Conservation (phyloP, 2,888 invertebrate species). For the Pandemis corylana region DNA sequence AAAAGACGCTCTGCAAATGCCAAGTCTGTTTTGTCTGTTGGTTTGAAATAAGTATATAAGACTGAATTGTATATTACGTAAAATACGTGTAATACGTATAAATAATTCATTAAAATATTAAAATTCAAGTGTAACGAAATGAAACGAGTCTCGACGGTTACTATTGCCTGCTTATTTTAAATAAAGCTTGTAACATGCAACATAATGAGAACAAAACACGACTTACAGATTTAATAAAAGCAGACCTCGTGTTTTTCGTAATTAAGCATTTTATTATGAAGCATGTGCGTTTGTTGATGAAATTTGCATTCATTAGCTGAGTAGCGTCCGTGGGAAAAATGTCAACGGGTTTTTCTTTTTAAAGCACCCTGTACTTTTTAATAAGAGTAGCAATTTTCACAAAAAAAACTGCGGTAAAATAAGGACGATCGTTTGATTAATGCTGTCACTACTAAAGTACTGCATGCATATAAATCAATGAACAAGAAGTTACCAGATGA, state of each 20-base stretch:
- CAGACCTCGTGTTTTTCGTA: conserved; percentile 51
- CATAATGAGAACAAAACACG: conserved; percentile 4
- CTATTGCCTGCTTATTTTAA: background rate
- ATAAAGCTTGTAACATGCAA: background rate
- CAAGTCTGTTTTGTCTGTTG: background rate
- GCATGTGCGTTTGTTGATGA: conserved; percentile 69
- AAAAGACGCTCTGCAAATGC: background rate
- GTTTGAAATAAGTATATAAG: too few species aligned
- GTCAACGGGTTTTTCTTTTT: conserved; percentile 62
- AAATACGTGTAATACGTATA: background rate
- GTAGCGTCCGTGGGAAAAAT: conserved; percentile 58
- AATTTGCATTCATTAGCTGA: conserved; percentile 79
- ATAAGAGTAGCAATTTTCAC: conserved; percentile 16
- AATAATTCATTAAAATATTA: background rate
- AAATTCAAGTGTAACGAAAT: background rate
- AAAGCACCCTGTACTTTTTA: conserved; percentile 12
- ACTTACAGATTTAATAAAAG: conserved; percentile 55
- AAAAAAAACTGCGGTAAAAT: background rate
- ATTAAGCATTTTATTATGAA: conserved; percentile 67
- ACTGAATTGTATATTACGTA: background rate
- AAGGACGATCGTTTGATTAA: background rate
- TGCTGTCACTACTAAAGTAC: too few species aligned
- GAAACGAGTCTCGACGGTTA: background rate
- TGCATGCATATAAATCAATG: too few species aligned
- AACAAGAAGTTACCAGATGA: too few species aligned